Conservation (phyloP, 1,140 invertebrate genomes). For the Leptinotarsa lineolata region DNA sequence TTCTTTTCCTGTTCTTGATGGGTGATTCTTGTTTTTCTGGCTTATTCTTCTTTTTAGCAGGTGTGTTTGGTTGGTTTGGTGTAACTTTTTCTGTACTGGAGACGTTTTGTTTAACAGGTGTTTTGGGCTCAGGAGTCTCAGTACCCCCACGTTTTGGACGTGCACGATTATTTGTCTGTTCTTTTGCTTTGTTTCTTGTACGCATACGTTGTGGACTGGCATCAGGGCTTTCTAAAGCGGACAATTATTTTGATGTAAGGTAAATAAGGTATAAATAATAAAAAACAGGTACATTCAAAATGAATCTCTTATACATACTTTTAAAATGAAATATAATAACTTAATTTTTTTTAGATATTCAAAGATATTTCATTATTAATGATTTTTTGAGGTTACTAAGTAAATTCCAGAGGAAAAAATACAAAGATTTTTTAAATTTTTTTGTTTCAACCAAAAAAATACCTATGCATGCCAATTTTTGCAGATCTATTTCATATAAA, state of each 20-base stretch:
- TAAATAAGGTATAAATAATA: no score
- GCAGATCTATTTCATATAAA: no score
- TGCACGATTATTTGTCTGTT: constrained; percentile 65
- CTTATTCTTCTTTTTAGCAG: constrained; percentile 56
- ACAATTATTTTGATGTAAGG: neutral
- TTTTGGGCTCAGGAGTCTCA: constrained; percentile 74
- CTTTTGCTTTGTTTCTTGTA: constrained; percentile 83
- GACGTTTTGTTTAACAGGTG: constrained; percentile 55
- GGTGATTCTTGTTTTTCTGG: constrained; percentile 62
- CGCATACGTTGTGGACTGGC: constrained; percentile 84
- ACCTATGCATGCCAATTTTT: no score
- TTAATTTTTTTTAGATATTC: no score
- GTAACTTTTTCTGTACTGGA: constrained; percentile 57
- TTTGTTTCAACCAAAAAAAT: no score
- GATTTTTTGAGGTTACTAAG: no score
- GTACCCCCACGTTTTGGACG: constrained; percentile 64
- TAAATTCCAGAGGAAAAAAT: no score
- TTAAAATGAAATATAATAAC: no score
- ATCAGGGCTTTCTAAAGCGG: constrained; percentile 75
- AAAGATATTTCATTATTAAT: no score
- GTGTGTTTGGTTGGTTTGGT: constrained; percentile 28
- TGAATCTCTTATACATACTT: no score
- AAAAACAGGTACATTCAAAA: no score
- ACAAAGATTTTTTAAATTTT: no score
- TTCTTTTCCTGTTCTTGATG: constrained; percentile 75